Percentiles rank a stretch among this genome's conserved stretches.
These are phyloP conservation scores for Mellilla xanthometata DNA, from an alignment of 2,888 invertebrate genomes.

Conservation along the genomic window DNA sequence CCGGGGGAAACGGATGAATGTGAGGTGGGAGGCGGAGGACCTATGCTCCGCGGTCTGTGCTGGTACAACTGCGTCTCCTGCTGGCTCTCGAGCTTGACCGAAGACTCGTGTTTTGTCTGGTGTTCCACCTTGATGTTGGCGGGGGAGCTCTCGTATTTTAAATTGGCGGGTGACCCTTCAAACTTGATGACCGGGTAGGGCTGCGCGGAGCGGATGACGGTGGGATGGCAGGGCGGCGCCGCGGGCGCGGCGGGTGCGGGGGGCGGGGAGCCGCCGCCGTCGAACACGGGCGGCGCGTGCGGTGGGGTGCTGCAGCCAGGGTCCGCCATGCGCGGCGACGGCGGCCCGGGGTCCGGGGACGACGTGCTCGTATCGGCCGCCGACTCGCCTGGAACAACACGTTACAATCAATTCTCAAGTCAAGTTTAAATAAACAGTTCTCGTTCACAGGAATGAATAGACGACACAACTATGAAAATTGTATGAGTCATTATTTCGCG, in stretches of 20 bases:
- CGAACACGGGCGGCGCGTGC: slow-evolving; percentile 80
- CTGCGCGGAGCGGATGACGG: slow-evolving; percentile 82
- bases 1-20: slow-evolving; percentile 62
- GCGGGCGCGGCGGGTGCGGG: slow-evolving; percentile 57
- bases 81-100: slow-evolving; percentile 67
- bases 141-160: slow-evolving; percentile 64
- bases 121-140: slow-evolving; percentile 56
- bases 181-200: slow-evolving; percentile 83
- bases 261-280: slow-evolving; percentile 73
- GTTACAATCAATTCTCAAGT: too few relatives aligned
- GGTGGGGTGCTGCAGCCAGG: slow-evolving; percentile 84
- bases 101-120: slow-evolving; percentile 65
- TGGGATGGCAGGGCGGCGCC: slow-evolving; percentile 70
- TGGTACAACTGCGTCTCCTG: slow-evolving; percentile 61
- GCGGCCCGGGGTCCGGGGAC: slow-evolving; percentile 93
- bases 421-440: too few relatives aligned
- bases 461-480: too few relatives aligned
- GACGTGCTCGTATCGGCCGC: slow-evolving; percentile 96
- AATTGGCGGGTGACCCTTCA: slow-evolving; percentile 62
- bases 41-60: slow-evolving; percentile 55
- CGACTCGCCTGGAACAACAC: slow-evolving; percentile 88
- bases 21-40: slow-evolving; percentile 72
- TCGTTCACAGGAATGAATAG: too few relatives aligned
- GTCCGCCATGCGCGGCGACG: slow-evolving; percentile 91
- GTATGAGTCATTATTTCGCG: too few relatives aligned